These are phyloP conservation scores for Sardina pilchardus DNA, from an alignment of 2,113 vertebrate genomes.

Conservation along the genomic window DNA sequence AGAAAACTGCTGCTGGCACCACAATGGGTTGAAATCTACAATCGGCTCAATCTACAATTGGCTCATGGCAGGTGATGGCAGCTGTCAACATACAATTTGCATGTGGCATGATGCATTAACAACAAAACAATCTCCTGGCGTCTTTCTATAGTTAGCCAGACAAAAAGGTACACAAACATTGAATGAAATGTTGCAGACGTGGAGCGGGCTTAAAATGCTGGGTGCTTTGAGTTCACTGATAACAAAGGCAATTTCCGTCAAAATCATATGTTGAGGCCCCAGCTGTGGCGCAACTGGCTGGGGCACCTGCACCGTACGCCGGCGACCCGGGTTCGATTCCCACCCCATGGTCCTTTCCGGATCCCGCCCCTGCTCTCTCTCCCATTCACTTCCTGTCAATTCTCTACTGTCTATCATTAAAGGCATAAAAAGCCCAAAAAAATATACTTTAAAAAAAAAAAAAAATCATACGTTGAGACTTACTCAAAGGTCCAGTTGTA, in stretches of 20 bases:
- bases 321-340: too few species aligned
- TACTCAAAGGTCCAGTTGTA: constrained; percentile 97
- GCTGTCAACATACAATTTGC: background rate
- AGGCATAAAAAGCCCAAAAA: too few species aligned
- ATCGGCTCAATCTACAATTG: background rate
- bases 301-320: too few species aligned
- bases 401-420: too few species aligned
- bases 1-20: background rate
- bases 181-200: background rate
- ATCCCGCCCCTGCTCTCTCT: too few species aligned
- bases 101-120: background rate
- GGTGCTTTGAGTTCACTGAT: background rate
- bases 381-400: too few species aligned
- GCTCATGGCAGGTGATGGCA: background rate
- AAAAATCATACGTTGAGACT: constrained; percentile 56
- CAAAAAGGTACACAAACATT: background rate
- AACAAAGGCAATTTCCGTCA: background rate
- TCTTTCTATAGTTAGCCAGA: background rate
- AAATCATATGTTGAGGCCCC: background rate
- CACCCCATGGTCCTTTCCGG: too few species aligned
- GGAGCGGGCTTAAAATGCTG: too few species aligned
- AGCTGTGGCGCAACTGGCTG: too few species aligned
- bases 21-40: background rate
- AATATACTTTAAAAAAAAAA: too few species aligned
- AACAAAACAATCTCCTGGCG: background rate